phyloP scores from a whole-genome alignment of 2,888 invertebrate genomes.

The Cheilosia impressa region DNA sequence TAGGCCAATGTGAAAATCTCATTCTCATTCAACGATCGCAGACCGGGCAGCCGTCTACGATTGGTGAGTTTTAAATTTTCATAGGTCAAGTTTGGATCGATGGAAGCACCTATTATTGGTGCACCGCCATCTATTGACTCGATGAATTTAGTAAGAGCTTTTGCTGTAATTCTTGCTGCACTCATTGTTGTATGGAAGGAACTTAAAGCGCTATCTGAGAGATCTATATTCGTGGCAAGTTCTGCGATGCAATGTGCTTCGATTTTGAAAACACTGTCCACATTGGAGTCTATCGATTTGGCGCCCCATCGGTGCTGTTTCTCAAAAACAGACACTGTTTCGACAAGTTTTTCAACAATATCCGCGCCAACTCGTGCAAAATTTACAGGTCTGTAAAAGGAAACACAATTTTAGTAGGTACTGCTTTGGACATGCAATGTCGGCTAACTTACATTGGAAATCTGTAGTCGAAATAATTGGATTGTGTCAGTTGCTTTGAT shows the following conservation, averaged over 20 bases:
- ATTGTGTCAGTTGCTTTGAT: conserved; percentile 79
- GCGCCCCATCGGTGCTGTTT: conserved; percentile 78
- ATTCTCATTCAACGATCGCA: conserved; percentile 81
- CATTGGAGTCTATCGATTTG: conserved; percentile 61
- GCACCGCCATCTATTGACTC: conserved; percentile 79
- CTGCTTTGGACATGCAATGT: not conserved
- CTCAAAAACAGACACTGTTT: conserved; percentile 79
- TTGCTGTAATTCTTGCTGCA: conserved; percentile 80
- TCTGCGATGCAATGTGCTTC: conserved; percentile 78
- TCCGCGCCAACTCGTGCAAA: conserved; percentile 83
- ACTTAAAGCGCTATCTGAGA: conserved; percentile 78
- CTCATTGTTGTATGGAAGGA: conserved; percentile 81
- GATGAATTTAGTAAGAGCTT: conserved; percentile 80
- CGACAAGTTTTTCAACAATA: conserved; percentile 81
- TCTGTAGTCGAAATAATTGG: conserved; percentile 81
- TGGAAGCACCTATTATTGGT: conserved; percentile 81
- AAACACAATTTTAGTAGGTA: not conserved
- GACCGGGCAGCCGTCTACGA: conserved; percentile 80
- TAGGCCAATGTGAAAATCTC: conserved; percentile 82
- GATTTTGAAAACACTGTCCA: conserved; percentile 78
- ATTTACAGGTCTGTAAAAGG: conserved; percentile 75
- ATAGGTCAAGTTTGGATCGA: conserved; percentile 80
- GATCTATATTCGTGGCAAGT: conserved; percentile 77
- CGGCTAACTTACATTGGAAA: conserved; percentile 81
- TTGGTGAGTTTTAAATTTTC: conserved; percentile 79